Evolutionary conservation across 1,140 invertebrate genomes (phyloP).

Genomic region (Homarus americanus): DNA sequence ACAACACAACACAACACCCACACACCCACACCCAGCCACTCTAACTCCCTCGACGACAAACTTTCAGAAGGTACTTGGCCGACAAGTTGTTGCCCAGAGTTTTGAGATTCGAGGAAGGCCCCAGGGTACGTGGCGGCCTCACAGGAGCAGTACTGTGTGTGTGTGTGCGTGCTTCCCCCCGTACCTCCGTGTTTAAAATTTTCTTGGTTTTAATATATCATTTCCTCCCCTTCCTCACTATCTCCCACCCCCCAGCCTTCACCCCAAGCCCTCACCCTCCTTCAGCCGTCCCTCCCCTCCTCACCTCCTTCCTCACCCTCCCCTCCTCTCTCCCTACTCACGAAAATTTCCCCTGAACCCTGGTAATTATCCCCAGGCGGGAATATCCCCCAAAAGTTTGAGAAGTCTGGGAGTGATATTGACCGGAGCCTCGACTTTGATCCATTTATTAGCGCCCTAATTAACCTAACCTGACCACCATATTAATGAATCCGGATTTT

Average conservation of each 20-base stretch:
- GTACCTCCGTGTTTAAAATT: background rate
- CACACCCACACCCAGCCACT: too few relatives aligned
- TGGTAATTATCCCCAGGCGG: background rate
- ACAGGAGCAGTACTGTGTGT: too few relatives aligned
- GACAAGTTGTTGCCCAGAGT: too few relatives aligned
- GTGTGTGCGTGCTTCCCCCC: too few relatives aligned
- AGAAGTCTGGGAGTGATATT: background rate
- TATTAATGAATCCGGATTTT: background rate
- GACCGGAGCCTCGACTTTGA: background rate
- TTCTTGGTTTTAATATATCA: too few relatives aligned
- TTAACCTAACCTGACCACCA: background rate
- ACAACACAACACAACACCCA: background rate
- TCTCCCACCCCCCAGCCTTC: background rate
- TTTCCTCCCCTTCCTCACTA: background rate
- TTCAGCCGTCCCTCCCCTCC: background rate
- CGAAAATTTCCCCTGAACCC: too few relatives aligned
- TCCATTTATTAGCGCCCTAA: background rate
- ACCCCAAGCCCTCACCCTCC: background rate
- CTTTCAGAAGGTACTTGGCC: too few relatives aligned
- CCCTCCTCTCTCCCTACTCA: background rate
- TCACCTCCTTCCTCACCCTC: background rate
- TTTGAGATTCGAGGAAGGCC: too few relatives aligned
- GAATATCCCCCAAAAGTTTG: background rate
- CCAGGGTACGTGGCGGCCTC: too few relatives aligned
- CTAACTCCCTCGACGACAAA: background rate